Percentiles rank a stretch among this genome's conserved stretches.
Evolutionary conservation across 92 coral and sea anemone species (phyloP).

Genomic region (Isaurus tuberculatus): DNA sequence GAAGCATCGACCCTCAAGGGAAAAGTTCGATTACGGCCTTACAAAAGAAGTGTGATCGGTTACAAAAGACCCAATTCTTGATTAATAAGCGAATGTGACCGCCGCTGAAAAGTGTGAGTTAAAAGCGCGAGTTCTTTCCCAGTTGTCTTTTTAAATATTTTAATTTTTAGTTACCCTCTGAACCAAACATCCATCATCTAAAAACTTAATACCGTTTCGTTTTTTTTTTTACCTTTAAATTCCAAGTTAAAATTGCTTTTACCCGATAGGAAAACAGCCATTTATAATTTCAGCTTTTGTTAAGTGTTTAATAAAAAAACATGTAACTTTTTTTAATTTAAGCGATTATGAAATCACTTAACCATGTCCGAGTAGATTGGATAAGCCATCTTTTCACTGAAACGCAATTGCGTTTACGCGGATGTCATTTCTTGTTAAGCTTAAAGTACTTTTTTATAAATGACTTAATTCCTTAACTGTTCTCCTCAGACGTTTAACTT

Average conservation of each 20-base stretch:
- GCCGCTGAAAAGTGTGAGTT: constrained; percentile 19
- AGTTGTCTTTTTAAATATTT: not conserved
- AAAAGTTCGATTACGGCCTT: constrained; percentile 11
- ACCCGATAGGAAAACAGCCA: not conserved
- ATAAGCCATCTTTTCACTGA: constrained; percentile 3
- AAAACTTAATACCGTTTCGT: not conserved
- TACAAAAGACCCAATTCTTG: constrained; percentile 1
- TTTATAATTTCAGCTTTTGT: constrained; percentile 12
- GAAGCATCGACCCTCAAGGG: constrained; percentile 31
- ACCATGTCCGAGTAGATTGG: not conserved
- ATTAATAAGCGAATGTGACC: constrained; percentile 13
- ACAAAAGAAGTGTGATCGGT: constrained; percentile 46
- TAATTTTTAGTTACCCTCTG: not conserved
- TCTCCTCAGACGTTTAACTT: constrained; percentile 22
- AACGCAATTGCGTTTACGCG: not conserved
- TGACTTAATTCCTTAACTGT: not conserved
- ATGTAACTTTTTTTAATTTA: constrained; percentile 17
- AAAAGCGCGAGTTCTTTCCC: not conserved
- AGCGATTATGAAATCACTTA: constrained; percentile 30
- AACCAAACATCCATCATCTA: not conserved
- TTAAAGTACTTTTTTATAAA: not conserved
- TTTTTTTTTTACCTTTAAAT: not conserved
- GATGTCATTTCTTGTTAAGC: not conserved
- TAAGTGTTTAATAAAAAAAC: constrained; percentile 47
- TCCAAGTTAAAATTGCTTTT: not conserved